Conservation (phyloP, 2,888 invertebrate species). For the Tachystola acroxantha region DNA sequence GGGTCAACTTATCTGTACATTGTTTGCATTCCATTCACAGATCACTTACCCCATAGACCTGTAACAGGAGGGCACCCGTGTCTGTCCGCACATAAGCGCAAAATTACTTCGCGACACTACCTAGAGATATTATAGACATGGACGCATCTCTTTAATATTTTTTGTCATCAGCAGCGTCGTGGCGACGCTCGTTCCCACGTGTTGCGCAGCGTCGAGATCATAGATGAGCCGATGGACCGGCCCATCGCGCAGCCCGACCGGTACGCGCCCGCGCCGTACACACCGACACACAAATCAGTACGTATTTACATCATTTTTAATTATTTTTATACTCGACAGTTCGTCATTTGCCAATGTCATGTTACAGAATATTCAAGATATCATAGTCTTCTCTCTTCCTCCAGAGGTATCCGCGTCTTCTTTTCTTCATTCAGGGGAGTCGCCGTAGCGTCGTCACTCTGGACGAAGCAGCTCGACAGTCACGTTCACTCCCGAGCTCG, state of each 20-base stretch:
- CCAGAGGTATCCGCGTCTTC: too few species aligned
- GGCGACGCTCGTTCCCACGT: slow-evolving; percentile 21
- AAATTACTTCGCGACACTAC: slow-evolving; percentile 1
- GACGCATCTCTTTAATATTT: slow-evolving; percentile 2
- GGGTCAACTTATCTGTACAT: too few species aligned
- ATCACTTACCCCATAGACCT: too few species aligned
- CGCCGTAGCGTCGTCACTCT: too few species aligned
- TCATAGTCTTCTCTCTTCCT: too few species aligned
- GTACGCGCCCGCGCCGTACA: slow-evolving; percentile 19
- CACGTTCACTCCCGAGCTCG: too few species aligned
- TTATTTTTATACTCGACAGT: not conserved
- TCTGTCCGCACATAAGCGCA: not conserved
- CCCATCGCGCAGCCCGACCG: slow-evolving; percentile 15
- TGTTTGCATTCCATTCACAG: too few species aligned
- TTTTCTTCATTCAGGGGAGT: too few species aligned
- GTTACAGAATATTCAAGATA: too few species aligned
- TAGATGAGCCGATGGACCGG: slow-evolving; percentile 19
- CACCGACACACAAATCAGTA: slow-evolving; percentile 34
- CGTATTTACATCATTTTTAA: slow-evolving; percentile 3
- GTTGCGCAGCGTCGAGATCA: slow-evolving; percentile 34
- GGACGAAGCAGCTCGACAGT: too few species aligned
- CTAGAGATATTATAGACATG: slow-evolving; percentile 1
- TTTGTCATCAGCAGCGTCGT: not conserved
- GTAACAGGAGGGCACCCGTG: too few species aligned
- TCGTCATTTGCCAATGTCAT: too few species aligned